These are phyloP conservation scores for Rattus rattus DNA, from an alignment of 2,113 vertebrate species.

Conservation along the genomic window DNA sequence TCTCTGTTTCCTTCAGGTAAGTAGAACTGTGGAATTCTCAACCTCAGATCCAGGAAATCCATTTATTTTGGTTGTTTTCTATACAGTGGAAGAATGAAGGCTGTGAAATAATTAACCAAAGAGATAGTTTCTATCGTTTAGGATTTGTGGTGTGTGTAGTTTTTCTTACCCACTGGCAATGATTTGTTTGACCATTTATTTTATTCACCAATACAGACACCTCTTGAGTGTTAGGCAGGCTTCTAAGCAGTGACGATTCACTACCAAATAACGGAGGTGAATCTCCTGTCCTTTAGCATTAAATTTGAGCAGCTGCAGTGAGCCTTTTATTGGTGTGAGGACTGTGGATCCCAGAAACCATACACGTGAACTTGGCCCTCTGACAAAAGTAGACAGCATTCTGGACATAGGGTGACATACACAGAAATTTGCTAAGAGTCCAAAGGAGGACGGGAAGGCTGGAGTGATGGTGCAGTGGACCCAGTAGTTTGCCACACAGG, in stretches of 20 bases:
- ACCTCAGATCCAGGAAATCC: not conserved
- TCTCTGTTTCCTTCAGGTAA: slow-evolving; percentile 57
- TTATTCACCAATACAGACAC: not conserved
- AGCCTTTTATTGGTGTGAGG: too few relatives aligned
- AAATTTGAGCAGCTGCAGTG: not conserved
- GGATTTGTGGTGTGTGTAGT: not conserved
- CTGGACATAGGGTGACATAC: not conserved
- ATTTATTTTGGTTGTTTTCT: not conserved
- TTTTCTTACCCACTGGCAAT: not conserved
- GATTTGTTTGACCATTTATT: not conserved
- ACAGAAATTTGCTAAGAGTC: not conserved
- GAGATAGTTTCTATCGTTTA: not conserved
- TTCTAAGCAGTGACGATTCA: not conserved
- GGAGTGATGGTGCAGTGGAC: not conserved
- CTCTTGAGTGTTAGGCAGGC: fast-evolving
- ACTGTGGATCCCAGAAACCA: not conserved
- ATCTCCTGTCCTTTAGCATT: not conserved
- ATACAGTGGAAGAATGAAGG: not conserved
- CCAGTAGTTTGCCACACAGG: too few relatives aligned
- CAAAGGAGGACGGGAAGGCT: not conserved
- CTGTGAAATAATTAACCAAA: not conserved
- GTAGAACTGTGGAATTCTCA: not conserved
- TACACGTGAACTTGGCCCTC: not conserved
- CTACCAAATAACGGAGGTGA: fast-evolving
- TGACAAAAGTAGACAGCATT: not conserved